Percentiles rank a stretch among this genome's conserved stretches.
phyloP scores from a whole-genome alignment of 2,888 invertebrate species.

The Muscina levida region DNA sequence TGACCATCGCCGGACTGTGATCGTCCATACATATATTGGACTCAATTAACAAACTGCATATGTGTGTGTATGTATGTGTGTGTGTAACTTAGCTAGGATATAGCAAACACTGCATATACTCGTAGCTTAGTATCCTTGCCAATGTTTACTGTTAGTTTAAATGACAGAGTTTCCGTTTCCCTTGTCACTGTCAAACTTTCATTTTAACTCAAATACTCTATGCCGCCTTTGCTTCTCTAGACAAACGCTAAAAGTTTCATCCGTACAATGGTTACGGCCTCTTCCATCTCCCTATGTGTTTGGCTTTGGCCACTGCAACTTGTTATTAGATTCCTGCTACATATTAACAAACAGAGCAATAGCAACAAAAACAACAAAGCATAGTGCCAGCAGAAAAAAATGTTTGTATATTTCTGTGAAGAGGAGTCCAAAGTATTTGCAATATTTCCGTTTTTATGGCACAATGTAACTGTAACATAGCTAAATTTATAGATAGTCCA shows the following conservation, averaged over 20 bases:
- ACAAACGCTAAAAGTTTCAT: too few species aligned
- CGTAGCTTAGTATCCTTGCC: conserved; percentile 38
- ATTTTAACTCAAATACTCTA: conserved; percentile 5
- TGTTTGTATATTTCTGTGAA: not conserved
- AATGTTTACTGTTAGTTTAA: conserved; percentile 8
- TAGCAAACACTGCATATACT: too few species aligned
- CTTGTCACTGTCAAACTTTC: conserved; percentile 38
- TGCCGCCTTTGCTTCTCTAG: too few species aligned
- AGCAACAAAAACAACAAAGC: not conserved
- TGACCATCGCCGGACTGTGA: too few species aligned
- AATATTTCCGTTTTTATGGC: conserved; percentile 52
- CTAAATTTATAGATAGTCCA: too few species aligned
- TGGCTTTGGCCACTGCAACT: not conserved
- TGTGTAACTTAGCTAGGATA: not conserved
- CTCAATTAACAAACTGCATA: conserved; percentile 61
- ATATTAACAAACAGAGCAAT: conserved; percentile 9
- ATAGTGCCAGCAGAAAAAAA: not conserved
- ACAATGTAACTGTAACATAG: conserved; percentile 28
- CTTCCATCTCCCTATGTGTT: too few species aligned
- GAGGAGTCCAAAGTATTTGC: conserved; percentile 50
- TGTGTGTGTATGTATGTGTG: conserved; percentile 9
- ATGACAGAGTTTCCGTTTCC: conserved; percentile 42
- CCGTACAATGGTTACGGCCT: too few species aligned
- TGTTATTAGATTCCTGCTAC: not conserved
- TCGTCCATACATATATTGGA: conserved; percentile 49